Percentiles rank a stretch among this genome's conserved stretches.
Evolutionary conservation across 1,140 invertebrate species (phyloP).

Genomic region (Ditylenchus dipsaci): DNA sequence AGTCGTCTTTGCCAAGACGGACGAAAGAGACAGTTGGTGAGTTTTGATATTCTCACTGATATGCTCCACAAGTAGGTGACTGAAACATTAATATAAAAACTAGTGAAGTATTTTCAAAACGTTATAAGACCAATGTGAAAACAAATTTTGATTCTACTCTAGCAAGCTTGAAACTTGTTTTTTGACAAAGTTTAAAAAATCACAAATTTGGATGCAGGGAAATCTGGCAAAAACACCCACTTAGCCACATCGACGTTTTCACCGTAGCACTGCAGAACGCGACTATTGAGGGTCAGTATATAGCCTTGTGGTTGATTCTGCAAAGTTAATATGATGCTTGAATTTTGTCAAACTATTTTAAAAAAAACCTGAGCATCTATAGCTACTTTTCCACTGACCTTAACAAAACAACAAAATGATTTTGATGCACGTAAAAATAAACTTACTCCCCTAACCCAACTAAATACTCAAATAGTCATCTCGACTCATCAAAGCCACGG

Average conservation of each 20-base stretch:
- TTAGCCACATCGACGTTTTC: constrained; percentile 34
- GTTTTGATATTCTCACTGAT: constrained; percentile 8
- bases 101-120: not conserved
- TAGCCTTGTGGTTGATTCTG: constrained; percentile 37
- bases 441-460: constrained; percentile 31
- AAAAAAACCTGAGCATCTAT: constrained; percentile 21
- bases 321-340: not conserved
- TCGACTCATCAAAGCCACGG: constrained; percentile 14
- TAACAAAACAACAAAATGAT: not conserved
- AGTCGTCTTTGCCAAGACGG: constrained; percentile 15
- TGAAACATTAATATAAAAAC: constrained; percentile 19
- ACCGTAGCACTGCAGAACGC: constrained; percentile 38
- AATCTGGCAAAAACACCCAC: constrained; percentile 10
- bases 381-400: constrained; percentile 32
- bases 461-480: constrained; percentile 34
- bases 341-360: too few relatives aligned
- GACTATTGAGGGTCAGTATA: constrained; percentile 17
- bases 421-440: not conserved
- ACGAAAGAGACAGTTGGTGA: constrained; percentile 18
- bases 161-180: not conserved
- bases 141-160: constrained; percentile 9
- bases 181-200: not conserved
- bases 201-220: not conserved
- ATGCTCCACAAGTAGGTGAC: constrained; percentile 21
- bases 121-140: constrained; percentile 5